Base-by-base conservation (phyloP, 64 coral and sea anemone species). In the Dendrophyllia cribrosa region DNA sequence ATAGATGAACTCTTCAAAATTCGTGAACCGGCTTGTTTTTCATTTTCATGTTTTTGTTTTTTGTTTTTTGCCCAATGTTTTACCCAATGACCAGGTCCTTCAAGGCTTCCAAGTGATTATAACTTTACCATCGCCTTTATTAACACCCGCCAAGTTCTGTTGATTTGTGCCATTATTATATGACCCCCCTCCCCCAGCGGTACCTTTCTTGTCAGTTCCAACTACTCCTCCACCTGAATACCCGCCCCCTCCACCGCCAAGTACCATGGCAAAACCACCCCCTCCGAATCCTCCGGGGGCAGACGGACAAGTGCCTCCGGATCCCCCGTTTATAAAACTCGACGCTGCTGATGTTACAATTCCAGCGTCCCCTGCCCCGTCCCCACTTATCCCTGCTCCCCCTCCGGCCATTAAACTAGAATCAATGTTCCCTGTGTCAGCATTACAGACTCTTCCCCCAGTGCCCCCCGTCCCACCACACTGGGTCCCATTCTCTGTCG, bases 181-280 rank as follows among this genome's bases (percentile, higher is more conserved):
- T 9, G 92, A 94, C 11, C 92, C 92, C 26, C 92, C 92, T 89
- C 92, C 87, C 59, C 92, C 92, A 3, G 86, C 77, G 51, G 88
- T 66, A 44, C 66, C 51, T 53, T 34, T 45, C n/a, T n/a, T n/a
- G n/a, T n/a, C n/a, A n/a, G n/a, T n/a, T n/a, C n/a, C n/a, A n/a
- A n/a, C n/a, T n/a, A n/a, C n/a, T n/a, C n/a, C n/a, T n/a, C n/a
- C n/a, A n/a, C n/a, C n/a, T n/a, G n/a, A n/a, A n/a, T n/a, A n/a
- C n/a, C n/a, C n/a, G n/a, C n/a, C n/a, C n/a, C n/a, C n/a, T n/a
- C n/a, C n/a, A n/a, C n/a, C n/a, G n/a, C n/a, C n/a, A n/a, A n/a
- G n/a, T n/a, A n/a, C n/a, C n/a, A n/a, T n/a, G n/a, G n/a, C 44
- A 3, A 71, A 86, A 15, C 75, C 86, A 15, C 92, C 92, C 3